Evolutionary conservation across 2,888 invertebrate genomes (phyloP).

Genomic region (Acrobasis repandana): DNA sequence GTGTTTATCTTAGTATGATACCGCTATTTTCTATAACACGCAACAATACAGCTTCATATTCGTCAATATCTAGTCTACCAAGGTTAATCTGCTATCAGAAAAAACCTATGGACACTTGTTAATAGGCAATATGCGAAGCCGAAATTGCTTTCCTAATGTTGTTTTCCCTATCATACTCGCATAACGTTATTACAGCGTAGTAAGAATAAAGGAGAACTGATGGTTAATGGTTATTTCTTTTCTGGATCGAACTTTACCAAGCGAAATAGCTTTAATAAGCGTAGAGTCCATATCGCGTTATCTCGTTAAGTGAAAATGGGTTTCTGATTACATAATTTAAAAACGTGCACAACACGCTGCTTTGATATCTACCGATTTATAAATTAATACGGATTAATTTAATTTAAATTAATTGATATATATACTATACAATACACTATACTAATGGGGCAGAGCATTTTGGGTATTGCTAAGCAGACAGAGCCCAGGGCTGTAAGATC

Average conservation of each 20-base stretch:
- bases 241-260: constrained; percentile 31
- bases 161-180: constrained; percentile 71
- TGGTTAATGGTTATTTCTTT: constrained; percentile 43
- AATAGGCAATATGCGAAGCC: constrained; percentile 81
- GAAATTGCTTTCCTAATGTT: constrained; percentile 79
- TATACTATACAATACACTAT: no score
- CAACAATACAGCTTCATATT: no score
- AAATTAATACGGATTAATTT: no score
- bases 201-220: constrained; percentile 37
- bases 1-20: no score
- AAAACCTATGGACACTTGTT: constrained; percentile 48
- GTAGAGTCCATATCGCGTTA: neutral
- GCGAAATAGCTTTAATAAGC: neutral
- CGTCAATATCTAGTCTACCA: neutral
- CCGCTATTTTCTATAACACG: no score
- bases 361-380: no score
- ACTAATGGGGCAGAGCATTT: no score
- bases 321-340: neutral
- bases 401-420: no score
- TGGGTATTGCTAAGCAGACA: no score
- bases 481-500: no score
- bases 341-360: neutral
- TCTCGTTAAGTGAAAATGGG: neutral
- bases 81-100: neutral
- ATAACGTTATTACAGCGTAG: constrained; percentile 69